phyloP scores from a whole-genome alignment of 2,797 vertebrate species.

The Muscicapa striata region DNA sequence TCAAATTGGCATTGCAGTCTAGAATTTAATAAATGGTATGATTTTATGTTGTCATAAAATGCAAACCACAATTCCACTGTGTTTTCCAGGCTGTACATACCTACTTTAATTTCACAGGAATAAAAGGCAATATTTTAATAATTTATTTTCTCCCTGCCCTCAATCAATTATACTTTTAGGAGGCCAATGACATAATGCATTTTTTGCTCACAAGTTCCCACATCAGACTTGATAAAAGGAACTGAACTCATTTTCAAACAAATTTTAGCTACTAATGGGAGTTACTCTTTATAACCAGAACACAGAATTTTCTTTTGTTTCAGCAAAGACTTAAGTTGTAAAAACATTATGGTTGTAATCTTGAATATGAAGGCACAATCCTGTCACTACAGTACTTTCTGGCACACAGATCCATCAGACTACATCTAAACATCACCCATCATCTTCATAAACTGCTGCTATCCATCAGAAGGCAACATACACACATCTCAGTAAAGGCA shows the following conservation, averaged over 20 bases:
- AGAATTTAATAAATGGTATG: neutral
- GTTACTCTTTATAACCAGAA: neutral
- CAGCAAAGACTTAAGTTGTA: neutral
- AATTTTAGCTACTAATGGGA: neutral
- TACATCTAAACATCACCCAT: neutral
- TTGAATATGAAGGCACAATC: neutral
- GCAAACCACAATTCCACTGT: neutral
- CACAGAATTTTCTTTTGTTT: neutral
- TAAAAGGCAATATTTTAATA: neutral
- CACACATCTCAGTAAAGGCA: neutral
- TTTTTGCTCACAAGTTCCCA: neutral
- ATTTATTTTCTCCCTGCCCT: neutral
- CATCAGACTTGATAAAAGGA: neutral
- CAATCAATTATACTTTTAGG: neutral
- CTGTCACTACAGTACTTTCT: neutral
- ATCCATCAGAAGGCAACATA: slow-evolving; percentile 6
- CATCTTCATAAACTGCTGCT: neutral
- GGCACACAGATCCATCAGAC: neutral
- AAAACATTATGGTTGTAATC: neutral
- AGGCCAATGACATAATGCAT: neutral
- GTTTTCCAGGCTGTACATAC: neutral
- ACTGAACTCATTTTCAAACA: neutral
- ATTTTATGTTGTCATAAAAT: neutral
- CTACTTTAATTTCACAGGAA: neutral
- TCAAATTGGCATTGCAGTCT: neutral